phyloP scores from a whole-genome alignment of 2,797 vertebrate genomes.

The Adelosebastes latens region DNA sequence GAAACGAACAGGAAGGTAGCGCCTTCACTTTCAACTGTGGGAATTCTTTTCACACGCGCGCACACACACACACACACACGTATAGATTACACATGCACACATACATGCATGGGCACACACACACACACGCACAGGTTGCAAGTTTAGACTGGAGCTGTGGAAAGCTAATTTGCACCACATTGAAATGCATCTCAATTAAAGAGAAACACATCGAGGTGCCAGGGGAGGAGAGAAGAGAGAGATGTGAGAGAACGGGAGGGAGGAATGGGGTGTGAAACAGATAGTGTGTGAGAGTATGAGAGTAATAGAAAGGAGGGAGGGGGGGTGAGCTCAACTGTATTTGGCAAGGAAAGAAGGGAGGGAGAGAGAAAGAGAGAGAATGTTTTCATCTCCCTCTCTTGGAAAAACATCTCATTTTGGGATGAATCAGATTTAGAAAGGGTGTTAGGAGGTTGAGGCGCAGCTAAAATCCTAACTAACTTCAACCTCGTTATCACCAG shows the following conservation, averaged over 20 bases:
- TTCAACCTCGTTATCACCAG: conserved; percentile 78
- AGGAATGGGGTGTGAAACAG: conserved; percentile 74
- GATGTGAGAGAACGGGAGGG: conserved; percentile 77
- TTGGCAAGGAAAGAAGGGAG: conserved; percentile 68
- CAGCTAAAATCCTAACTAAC: conserved; percentile 81
- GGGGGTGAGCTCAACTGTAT: conserved; percentile 66
- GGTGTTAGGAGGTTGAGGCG: conserved; percentile 69
- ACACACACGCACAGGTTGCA: conserved; percentile 58
- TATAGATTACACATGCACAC: conserved; percentile 8
- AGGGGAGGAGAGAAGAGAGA: conserved; percentile 77
- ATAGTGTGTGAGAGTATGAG: conserved; percentile 75
- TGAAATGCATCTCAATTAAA: conserved; percentile 85
- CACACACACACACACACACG: not conserved
- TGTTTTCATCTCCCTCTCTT: conserved; percentile 75
- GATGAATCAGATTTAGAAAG: conserved; percentile 77
- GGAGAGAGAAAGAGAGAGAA: conserved; percentile 40
- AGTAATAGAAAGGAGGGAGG: conserved; percentile 51
- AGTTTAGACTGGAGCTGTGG: conserved; percentile 77
- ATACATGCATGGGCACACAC: conserved; percentile 1
- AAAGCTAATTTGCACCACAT: conserved; percentile 83
- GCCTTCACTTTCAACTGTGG: conserved; percentile 63
- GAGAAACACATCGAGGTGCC: conserved; percentile 81
- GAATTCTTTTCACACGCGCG: conserved; percentile 53
- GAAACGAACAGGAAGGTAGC: conserved; percentile 55
- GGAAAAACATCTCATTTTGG: conserved; percentile 73